Evolutionary conservation across 2,888 invertebrate genomes (phyloP).

Genomic region (Tetropium fuscum): DNA sequence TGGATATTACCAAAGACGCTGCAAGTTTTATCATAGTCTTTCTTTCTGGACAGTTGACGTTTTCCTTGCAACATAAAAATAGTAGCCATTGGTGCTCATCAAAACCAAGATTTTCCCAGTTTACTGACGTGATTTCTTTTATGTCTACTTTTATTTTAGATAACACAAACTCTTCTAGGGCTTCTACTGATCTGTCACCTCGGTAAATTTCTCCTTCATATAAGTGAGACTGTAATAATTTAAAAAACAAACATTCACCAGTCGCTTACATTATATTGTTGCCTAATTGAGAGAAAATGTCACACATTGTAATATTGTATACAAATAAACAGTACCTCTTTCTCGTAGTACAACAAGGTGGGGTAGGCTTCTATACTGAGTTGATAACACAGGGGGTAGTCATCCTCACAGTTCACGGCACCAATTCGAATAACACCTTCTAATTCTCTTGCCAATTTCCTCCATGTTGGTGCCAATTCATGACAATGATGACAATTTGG

Average conservation of each 20-base stretch:
- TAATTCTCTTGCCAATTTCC: slow-evolving; percentile 79
- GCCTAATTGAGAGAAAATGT: no score
- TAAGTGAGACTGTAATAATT: slow-evolving; percentile 66
- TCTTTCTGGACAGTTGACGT: slow-evolving; percentile 69
- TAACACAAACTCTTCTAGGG: slow-evolving; percentile 74
- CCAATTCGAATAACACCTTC: slow-evolving; percentile 84
- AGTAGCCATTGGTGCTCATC: slow-evolving; percentile 68
- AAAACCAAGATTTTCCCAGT: slow-evolving; percentile 59
- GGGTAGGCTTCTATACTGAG: slow-evolving; percentile 83
- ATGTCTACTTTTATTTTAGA: slow-evolving; percentile 68
- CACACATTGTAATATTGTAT: neutral
- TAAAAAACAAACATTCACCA: slow-evolving; percentile 7
- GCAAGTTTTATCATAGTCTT: slow-evolving; percentile 75
- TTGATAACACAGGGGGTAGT: slow-evolving; percentile 81
- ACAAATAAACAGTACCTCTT: slow-evolving; percentile 57
- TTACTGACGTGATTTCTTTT: slow-evolving; percentile 61
- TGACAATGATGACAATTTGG: slow-evolving; percentile 90
- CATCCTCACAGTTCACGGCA: slow-evolving; percentile 90
- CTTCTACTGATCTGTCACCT: slow-evolving; percentile 71
- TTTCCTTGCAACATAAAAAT: slow-evolving; percentile 70
- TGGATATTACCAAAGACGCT: slow-evolving; percentile 74
- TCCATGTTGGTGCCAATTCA: slow-evolving; percentile 84
- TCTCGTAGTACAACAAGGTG: slow-evolving; percentile 76
- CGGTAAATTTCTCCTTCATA: slow-evolving; percentile 72
- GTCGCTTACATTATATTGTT: no score